Conservation (phyloP, 2,797 vertebrate genomes). For the Sardinella longiceps region DNA sequence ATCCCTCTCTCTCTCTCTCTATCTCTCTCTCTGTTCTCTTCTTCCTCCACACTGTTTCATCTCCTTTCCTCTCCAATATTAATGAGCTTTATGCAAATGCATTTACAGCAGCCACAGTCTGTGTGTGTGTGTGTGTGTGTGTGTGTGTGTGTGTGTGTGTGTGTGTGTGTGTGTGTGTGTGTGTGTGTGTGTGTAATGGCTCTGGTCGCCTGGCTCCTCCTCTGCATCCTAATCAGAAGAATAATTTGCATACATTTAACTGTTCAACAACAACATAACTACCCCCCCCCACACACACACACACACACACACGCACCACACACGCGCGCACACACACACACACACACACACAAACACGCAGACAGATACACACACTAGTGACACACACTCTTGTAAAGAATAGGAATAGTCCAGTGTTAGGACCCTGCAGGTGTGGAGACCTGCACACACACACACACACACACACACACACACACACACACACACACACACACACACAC, state of each 20-base stretch:
- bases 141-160: not conserved
- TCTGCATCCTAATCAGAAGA: slow-evolving; percentile 77
- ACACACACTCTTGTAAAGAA: too few relatives aligned
- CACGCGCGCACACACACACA: too few relatives aligned
- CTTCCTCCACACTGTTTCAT: not conserved
- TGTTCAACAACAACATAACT: slow-evolving; percentile 43
- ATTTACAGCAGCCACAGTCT: slow-evolving; percentile 53
- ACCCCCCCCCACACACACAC: not conserved
- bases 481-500: too few relatives aligned
- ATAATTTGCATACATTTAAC: slow-evolving; percentile 78
- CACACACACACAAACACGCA: too few relatives aligned
- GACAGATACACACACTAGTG: too few relatives aligned
- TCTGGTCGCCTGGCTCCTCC: slow-evolving; percentile 68
- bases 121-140: not conserved
- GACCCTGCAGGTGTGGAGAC: too few relatives aligned
- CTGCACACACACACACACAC: too few relatives aligned
- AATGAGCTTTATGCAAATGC: slow-evolving; percentile 73
- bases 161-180: not conserved
- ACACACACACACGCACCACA: not conserved
- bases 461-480: too few relatives aligned
- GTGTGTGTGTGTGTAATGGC: too few relatives aligned
- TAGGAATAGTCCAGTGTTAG: too few relatives aligned
- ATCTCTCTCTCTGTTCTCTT: not conserved
- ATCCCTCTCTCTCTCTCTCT: not conserved
- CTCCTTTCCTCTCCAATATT: slow-evolving; percentile 48